Conservation (phyloP, 2,113 vertebrate genomes). For the Ageneiosus marmoratus region DNA sequence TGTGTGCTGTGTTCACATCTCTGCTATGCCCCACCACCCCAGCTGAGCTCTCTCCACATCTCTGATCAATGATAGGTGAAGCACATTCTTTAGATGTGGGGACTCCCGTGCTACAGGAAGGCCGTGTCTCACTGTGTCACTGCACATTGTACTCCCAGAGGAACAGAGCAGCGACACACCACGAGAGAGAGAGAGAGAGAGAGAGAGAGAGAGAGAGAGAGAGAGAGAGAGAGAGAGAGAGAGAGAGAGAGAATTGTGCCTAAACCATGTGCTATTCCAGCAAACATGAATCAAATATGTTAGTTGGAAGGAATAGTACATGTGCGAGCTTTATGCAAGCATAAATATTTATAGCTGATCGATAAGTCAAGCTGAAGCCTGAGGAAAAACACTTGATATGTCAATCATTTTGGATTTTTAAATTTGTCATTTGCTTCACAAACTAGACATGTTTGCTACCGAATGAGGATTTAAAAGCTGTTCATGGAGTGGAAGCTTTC, state of each 20-base stretch:
- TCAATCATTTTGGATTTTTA: conserved; percentile 32
- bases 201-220: conserved; percentile 5
- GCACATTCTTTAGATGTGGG: conserved; percentile 58
- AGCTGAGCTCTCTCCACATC: conserved; percentile 63
- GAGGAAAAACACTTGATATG: conserved; percentile 22
- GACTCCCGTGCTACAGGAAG: conserved; percentile 59
- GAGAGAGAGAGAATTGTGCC: neutral
- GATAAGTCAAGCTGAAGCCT: conserved; percentile 23
- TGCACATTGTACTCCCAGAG: conserved; percentile 34
- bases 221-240: conserved; percentile 3
- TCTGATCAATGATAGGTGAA: conserved; percentile 65
- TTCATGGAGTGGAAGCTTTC: neutral
- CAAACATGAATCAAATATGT: conserved; percentile 39
- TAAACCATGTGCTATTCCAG: conserved; percentile 36
- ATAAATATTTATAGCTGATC: conserved; percentile 39
- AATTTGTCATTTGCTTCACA: conserved; percentile 34
- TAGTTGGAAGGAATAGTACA: neutral
- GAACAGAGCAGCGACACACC: neutral
- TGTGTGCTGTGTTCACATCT: conserved; percentile 59
- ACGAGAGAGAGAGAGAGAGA: conserved; percentile 15
- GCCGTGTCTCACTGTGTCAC: conserved; percentile 45
- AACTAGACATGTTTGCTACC: conserved; percentile 1
- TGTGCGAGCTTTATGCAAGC: neutral
- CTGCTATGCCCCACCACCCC: conserved; percentile 48
- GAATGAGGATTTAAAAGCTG: conserved; percentile 20